Conservation (phyloP, 2,797 vertebrate species). For the Gobionotothen gibberifrons region DNA sequence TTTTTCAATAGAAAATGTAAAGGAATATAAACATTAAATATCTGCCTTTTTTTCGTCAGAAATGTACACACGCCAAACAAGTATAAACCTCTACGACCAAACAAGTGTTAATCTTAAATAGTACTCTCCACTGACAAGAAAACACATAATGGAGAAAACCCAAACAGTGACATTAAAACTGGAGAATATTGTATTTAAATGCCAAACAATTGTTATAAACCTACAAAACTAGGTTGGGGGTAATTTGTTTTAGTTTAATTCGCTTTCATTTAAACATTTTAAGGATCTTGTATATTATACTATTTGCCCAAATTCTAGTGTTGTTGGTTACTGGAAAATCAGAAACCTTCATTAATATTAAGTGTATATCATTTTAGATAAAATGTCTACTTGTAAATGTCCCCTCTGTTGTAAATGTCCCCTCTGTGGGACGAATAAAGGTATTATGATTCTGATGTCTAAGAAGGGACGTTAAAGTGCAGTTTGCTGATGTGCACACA, state of each 20-base stretch:
- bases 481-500: constrained; percentile 10
- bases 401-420: too few species aligned
- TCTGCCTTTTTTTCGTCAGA: not conserved
- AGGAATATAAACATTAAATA: not conserved
- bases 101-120: not conserved
- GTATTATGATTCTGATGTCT: too few species aligned
- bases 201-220: too few species aligned
- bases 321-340: not conserved
- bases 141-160: not conserved
- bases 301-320: not conserved
- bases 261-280: not conserved
- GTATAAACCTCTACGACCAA: not conserved
- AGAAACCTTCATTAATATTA: not conserved
- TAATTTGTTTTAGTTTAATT: not conserved
- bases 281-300: not conserved
- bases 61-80: too few species aligned
- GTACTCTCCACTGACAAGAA: not conserved
- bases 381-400: not conserved
- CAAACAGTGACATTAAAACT: not conserved
- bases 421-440: too few species aligned
- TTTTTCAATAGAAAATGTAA: too few species aligned
- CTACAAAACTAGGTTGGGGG: too few species aligned
- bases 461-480: accelerated
- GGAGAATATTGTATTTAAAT: too few species aligned
- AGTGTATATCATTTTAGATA: not conserved